Conservation (phyloP, 2,888 invertebrate species). For the Leptinotarsa tumamoca region DNA sequence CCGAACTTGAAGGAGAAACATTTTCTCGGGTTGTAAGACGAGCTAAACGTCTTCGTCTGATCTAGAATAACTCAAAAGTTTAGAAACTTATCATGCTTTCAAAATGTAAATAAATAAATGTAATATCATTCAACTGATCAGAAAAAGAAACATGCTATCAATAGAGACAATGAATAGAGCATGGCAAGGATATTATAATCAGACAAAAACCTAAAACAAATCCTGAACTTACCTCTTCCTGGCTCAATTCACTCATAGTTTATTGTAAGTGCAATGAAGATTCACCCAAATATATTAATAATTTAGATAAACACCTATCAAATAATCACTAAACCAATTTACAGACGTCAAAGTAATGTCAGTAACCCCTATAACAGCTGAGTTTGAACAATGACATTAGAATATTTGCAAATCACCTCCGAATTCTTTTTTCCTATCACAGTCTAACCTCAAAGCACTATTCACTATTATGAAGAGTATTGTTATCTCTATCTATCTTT, state of each 20-base stretch:
- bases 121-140: background rate
- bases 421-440: conserved; percentile 25
- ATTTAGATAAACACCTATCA: conserved; percentile 48
- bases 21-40: conserved; percentile 76
- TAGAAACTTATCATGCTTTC: background rate
- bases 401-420: conserved; percentile 27
- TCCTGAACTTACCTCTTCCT: conserved; percentile 84
- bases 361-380: conserved; percentile 38
- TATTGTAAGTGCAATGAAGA: conserved; percentile 13
- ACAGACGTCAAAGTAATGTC: conserved; percentile 55
- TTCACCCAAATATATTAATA: conserved; percentile 34
- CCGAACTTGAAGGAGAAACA: conserved; percentile 66
- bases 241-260: conserved; percentile 86
- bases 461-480: background rate
- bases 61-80: conserved; percentile 67
- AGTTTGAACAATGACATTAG: conserved; percentile 39
- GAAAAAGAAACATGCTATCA: background rate
- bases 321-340: conserved; percentile 51
- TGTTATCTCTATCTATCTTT: background rate
- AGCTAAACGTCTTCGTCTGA: conserved; percentile 81
- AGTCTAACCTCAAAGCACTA: conserved; percentile 29
- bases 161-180: conserved; percentile 20
- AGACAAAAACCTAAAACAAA: background rate
- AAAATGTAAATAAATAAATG: background rate
- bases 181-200: conserved; percentile 7